Base-by-base conservation (phyloP, 2,888 invertebrate species). In the Ceramica pisi region DNA sequence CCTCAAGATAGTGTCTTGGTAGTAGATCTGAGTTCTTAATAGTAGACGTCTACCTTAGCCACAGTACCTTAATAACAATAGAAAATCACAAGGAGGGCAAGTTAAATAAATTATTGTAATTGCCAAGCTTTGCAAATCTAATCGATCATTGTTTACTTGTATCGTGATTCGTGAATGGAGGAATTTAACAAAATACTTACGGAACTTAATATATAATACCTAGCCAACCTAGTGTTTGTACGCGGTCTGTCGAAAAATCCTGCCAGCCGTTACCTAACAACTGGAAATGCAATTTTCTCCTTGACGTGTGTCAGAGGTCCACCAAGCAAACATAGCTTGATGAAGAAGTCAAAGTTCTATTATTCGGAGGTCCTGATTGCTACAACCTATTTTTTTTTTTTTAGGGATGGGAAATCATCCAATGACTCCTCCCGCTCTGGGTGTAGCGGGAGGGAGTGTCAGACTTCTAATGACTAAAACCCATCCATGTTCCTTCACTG, bases 11-110 rank as follows among this genome's bases (percentile, higher is more conserved):
- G n/a, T 16, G 35, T 56, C 5, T 51, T 26, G 7, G 9, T 16
- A 48, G n/a, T 64, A 51, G 21, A 57, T 21, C 48, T 26, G 1
- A 21, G 48, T 67, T n/a, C 46, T 21, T n/a, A 9, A 63, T 26
- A 69, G 26, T 31, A 57, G n/a, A n/a, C n/a, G n/a, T 38, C 26
- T 53, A 38, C 21, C 38, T 21, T 12, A 46, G 41, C 16, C 19
- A 19, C 12, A 65, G 53, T 57, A 53, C 21, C 21, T 41, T 50
- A 50, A 57, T 38, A 74, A 72, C 76, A 77, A 77, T 63, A 67
- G 74, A 78, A 41, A 59, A 67, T 60, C 19, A 79, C 79, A 62
- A 61, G 38, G 21, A 62, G 50, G 56, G 21, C 51, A 66, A 63
- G 41, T 23, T 50, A 55, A 14, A 50, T 60, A 46, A 63, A 59